phyloP scores from a whole-genome alignment of 2,888 invertebrate genomes.

The Chrysotoxum bicinctum region DNA sequence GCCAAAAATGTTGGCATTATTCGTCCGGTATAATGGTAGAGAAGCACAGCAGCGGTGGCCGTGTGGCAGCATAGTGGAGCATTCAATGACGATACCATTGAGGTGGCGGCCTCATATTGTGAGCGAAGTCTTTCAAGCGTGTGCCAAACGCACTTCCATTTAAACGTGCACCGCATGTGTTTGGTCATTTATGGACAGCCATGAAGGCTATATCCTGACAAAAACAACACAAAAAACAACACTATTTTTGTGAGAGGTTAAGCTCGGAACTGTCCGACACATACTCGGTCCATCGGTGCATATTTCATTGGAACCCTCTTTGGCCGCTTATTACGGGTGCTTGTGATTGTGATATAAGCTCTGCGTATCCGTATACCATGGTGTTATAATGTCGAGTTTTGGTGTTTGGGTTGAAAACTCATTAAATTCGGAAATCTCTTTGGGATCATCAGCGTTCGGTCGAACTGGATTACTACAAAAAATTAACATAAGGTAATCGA shows the following conservation, averaged over 20 bases:
- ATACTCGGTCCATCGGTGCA: constrained; percentile 13
- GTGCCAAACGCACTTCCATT: constrained; percentile 32
- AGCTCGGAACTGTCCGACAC: background rate
- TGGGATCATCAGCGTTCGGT: constrained; percentile 3
- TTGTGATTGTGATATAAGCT: background rate
- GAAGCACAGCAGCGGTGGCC: background rate
- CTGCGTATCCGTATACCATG: background rate
- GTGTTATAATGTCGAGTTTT: background rate
- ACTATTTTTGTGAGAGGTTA: constrained; percentile 7
- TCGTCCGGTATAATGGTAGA: background rate
- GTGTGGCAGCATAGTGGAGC: background rate
- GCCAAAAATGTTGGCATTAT: constrained; percentile 54
- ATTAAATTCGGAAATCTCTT: constrained; percentile 51
- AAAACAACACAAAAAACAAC: constrained; percentile 4
- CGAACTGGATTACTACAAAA: constrained; percentile 6
- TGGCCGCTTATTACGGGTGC: background rate
- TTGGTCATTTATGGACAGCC: constrained; percentile 54
- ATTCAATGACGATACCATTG: background rate
- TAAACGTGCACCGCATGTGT: constrained; percentile 45
- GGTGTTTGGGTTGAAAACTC: constrained; percentile 30
- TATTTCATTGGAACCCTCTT: constrained; percentile 41
- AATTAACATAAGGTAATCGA: constrained; percentile 37
- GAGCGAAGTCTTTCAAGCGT: constrained; percentile 25
- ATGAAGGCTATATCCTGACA: constrained; percentile 18
- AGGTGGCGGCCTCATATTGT: background rate